phyloP scores from a whole-genome alignment of 2,888 invertebrate genomes.

The Erebia aethiops region DNA sequence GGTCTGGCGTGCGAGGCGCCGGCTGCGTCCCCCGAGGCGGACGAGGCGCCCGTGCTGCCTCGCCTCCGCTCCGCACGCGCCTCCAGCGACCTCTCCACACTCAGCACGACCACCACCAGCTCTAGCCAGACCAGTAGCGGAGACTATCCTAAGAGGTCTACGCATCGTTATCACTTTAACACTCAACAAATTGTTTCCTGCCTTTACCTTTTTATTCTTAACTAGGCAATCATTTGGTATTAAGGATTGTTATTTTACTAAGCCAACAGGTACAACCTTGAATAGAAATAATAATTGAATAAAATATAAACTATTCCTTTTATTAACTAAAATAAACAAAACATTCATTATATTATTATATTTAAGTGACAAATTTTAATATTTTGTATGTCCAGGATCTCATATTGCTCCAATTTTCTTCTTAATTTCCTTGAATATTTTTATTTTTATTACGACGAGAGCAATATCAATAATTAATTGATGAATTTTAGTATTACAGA shows the following conservation, averaged over 20 bases:
- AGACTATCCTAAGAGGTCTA: constrained; percentile 76
- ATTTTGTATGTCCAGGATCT: too few relatives aligned
- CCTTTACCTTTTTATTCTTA: background rate
- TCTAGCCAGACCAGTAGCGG: constrained; percentile 76
- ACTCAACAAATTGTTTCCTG: constrained; percentile 13
- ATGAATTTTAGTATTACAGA: too few relatives aligned
- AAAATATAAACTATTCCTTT: background rate
- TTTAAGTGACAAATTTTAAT: too few relatives aligned
- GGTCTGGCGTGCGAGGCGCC: constrained; percentile 67
- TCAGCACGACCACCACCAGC: constrained; percentile 77
- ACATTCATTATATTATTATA: too few relatives aligned
- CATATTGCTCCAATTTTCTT: too few relatives aligned
- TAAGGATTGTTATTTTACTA: constrained; percentile 70
- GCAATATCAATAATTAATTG: too few relatives aligned
- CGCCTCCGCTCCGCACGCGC: constrained; percentile 77
- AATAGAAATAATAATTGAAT: background rate
- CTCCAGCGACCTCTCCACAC: constrained; percentile 77
- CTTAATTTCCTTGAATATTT: too few relatives aligned
- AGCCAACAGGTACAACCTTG: constrained; percentile 57
- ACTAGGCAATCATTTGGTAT: background rate
- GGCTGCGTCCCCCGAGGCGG: constrained; percentile 64
- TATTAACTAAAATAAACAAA: too few relatives aligned
- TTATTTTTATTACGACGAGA: too few relatives aligned
- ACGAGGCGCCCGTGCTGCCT: constrained; percentile 72
- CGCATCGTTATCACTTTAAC: constrained; percentile 41